Base-by-base conservation (phyloP, 2,888 invertebrate species). In the Ashinkailepas kermadecensis region DNA sequence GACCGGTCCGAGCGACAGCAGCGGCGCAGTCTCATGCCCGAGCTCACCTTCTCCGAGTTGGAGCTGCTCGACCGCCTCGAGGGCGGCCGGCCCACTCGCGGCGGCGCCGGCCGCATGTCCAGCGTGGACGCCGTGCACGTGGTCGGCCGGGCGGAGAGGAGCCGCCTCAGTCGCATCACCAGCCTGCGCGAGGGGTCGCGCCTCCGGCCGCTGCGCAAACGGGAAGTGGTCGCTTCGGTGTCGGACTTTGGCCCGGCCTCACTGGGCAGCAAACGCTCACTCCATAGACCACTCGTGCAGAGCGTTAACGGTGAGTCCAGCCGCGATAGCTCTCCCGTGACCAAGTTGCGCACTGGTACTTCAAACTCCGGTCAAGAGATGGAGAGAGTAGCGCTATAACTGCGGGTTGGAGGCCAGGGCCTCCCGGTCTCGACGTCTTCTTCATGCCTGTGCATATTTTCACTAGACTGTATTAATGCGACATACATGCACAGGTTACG, bases 121-220 rank as follows among this genome's bases (percentile, higher is more conserved):
- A 74, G 74, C 74, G 13, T 74, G 54, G 74, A 74, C 74, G 74
- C 54, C 74, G 25, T 70, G 25, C 70, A 70, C 70, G 70, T 39
- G 70, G 54, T 11, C 54, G 74, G 54, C 70, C 25, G 13, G 8
- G 15, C 39, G 54, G 74, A 74, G 54, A 7, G 74, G 15, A 9
- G 54, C 9, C 74, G 54, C 39, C 74, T 54, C 39, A 23, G 74
- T 12, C 74, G 74, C 74, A 74, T 54, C 74, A 54, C 74, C 74
- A 74, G 74, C 21, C 54, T 74, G 54, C 39, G 74, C 18, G 74
- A 74, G 21, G 18, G 74, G 54, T 54, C 74, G 74, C 39, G 39
- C 15, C 74, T 39, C 21, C 54, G 74, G 65, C 65, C 65, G 65
- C 23, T n/a, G 8, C n/a, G 65, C 10, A n/a, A 23, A 8, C 65